phyloP scores from a whole-genome alignment of 2,888 invertebrate species.

The Tanypteryx hageni region DNA sequence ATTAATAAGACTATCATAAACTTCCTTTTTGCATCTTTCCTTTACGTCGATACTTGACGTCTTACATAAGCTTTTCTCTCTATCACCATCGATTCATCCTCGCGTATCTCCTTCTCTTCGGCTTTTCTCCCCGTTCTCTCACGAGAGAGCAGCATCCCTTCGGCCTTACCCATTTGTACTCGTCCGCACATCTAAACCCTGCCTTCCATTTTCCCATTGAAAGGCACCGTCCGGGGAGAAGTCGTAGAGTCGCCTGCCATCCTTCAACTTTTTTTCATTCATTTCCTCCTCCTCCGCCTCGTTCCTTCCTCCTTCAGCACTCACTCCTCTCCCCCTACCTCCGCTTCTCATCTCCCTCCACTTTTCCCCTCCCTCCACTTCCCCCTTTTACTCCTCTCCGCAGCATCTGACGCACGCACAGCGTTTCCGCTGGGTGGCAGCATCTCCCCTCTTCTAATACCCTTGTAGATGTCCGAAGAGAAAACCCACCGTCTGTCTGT shows the following conservation, averaged over 20 bases:
- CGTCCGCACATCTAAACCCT: conserved; percentile 29
- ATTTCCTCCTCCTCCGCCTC: neutral
- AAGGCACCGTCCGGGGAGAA: conserved; percentile 20
- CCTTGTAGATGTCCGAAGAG: neutral
- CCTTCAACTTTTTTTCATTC: conserved; percentile 31
- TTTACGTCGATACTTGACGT: neutral
- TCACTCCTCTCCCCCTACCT: neutral
- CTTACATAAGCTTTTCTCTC: neutral
- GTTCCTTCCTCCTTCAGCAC: neutral
- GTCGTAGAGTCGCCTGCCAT: conserved; percentile 33
- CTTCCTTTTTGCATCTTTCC: neutral
- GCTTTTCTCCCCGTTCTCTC: neutral
- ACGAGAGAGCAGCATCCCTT: neutral
- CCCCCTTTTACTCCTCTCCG: no score
- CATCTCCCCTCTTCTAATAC: neutral
- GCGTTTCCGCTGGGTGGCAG: neutral
- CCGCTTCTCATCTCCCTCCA: neutral
- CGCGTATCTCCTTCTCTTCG: neutral
- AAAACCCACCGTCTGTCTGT: neutral
- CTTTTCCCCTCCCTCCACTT: no score
- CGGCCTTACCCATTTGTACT: conserved; percentile 1
- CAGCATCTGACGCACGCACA: neutral
- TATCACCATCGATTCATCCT: neutral
- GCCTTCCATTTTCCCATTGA: conserved; percentile 24
- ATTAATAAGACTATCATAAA: neutral